A percentile compares a stretch with the other conserved stretches of the same genome.
Evolutionary conservation across 2,888 invertebrate species (phyloP).

Genomic region (Operophtera brumata): DNA sequence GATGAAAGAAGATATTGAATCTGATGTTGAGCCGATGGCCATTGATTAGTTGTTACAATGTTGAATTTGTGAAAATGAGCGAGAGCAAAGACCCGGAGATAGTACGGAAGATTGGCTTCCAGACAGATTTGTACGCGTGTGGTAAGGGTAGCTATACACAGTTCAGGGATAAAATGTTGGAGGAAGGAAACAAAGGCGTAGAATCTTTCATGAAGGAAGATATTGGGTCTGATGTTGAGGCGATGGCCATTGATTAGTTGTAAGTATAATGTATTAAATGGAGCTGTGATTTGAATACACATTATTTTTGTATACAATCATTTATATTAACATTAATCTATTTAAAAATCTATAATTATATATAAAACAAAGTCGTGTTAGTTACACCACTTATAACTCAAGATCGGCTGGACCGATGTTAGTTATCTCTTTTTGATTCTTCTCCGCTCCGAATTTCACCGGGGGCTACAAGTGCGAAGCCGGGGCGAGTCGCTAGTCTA

Average conservation of each 20-base stretch:
- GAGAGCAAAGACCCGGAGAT: constrained; percentile 46
- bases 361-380: too few relatives aligned
- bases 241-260: constrained; percentile 38
- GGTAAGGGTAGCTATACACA: constrained; percentile 45
- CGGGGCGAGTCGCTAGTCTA: too few relatives aligned
- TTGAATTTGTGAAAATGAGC: too few relatives aligned
- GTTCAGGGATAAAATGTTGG: constrained; percentile 49
- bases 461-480: too few relatives aligned
- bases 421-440: too few relatives aligned
- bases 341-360: too few relatives aligned
- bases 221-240: constrained; percentile 25
- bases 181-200: constrained; percentile 44
- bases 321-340: too few relatives aligned
- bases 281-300: too few relatives aligned
- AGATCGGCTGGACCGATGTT: too few relatives aligned
- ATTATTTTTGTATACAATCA: too few relatives aligned
- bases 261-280: not conserved
- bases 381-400: too few relatives aligned
- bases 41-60: constrained; percentile 29
- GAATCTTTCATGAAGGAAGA: constrained; percentile 26
- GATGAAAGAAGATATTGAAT: constrained; percentile 18
- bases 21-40: constrained; percentile 36
- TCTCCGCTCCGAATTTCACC: too few relatives aligned
- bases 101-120: constrained; percentile 47
- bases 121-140: constrained; percentile 58